A percentile compares a stretch with the other conserved stretches of the same genome.
These are phyloP conservation scores for Drosophila erecta DNA, from an alignment of 1,140 invertebrate genomes.

Conservation along the genomic window DNA sequence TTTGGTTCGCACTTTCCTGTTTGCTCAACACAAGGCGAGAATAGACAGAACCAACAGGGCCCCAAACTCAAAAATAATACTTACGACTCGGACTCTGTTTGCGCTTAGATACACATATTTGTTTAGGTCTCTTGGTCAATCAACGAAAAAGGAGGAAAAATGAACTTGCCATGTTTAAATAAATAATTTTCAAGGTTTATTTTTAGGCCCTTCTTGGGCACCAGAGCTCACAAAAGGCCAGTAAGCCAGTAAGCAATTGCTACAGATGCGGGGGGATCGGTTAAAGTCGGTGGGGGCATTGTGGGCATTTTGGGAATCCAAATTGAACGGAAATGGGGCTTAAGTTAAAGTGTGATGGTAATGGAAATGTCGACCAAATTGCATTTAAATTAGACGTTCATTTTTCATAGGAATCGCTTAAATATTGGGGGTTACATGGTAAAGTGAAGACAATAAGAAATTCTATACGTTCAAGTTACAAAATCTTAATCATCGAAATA, in stretches of 20 bases:
- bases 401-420: too few relatives aligned
- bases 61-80: constrained; percentile 29
- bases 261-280: background rate
- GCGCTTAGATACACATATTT: constrained; percentile 35
- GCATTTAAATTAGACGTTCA: background rate
- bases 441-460: too few relatives aligned
- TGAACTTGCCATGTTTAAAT: constrained; percentile 46
- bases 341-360: background rate
- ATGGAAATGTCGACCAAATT: background rate
- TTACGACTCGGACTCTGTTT: constrained; percentile 11
- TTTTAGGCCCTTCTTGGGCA: constrained; percentile 13
- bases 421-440: too few relatives aligned
- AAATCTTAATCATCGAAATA: too few relatives aligned
- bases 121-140: constrained; percentile 45
- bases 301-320: constrained; percentile 22
- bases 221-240: constrained; percentile 19
- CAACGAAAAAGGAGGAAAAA: constrained; percentile 17
- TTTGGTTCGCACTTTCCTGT: constrained; percentile 49
- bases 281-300: background rate
- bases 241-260: constrained; percentile 42
- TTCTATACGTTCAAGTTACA: too few relatives aligned
- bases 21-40: constrained; percentile 28
- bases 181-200: constrained; percentile 36
- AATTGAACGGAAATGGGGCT: constrained; percentile 8
- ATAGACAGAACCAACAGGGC: constrained; percentile 16